These are phyloP conservation scores for Alectura lathami DNA, from an alignment of 2,113 vertebrate species.

Conservation along the genomic window DNA sequence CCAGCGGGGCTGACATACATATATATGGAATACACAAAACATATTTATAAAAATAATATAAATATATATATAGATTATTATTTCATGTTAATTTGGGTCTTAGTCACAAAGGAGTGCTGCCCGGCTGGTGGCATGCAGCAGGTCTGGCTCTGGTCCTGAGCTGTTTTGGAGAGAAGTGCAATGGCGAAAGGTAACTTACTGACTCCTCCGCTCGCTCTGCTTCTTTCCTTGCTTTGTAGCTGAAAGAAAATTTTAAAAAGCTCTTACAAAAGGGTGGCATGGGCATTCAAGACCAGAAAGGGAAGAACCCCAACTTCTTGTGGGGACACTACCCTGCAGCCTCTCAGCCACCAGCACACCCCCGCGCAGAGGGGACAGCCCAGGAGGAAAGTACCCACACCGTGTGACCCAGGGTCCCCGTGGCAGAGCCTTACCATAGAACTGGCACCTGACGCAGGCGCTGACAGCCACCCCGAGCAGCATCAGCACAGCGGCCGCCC, in stretches of 20 bases:
- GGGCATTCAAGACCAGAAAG: not conserved
- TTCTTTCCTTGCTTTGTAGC: constrained; percentile 27
- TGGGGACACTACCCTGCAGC: not conserved
- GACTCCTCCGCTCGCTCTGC: not conserved
- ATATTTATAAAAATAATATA: not conserved
- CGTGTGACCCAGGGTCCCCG: fast-evolving
- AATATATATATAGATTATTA: no score
- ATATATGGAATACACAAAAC: not conserved
- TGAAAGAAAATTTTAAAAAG: not conserved
- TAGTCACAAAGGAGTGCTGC: not conserved
- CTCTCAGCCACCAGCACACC: not conserved
- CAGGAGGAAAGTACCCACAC: not conserved
- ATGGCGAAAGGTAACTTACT: constrained; percentile 52
- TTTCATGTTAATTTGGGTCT: not conserved
- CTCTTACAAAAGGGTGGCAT: not conserved
- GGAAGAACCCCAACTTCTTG: not conserved
- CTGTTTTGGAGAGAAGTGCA: fast-evolving
- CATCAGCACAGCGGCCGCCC: constrained; percentile 25
- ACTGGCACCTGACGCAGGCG: constrained; percentile 70
- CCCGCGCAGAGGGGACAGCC: fast-evolving
- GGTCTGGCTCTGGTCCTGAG: not conserved
- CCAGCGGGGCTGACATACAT: not conserved
- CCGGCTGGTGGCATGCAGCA: fast-evolving
- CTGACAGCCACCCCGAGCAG: constrained; percentile 31
- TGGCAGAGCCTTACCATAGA: constrained; percentile 26